A percentile compares a stretch with the other conserved stretches of the same genome.
phyloP scores from a whole-genome alignment of 2,113 vertebrate species.

The Mionectes macconnelli region DNA sequence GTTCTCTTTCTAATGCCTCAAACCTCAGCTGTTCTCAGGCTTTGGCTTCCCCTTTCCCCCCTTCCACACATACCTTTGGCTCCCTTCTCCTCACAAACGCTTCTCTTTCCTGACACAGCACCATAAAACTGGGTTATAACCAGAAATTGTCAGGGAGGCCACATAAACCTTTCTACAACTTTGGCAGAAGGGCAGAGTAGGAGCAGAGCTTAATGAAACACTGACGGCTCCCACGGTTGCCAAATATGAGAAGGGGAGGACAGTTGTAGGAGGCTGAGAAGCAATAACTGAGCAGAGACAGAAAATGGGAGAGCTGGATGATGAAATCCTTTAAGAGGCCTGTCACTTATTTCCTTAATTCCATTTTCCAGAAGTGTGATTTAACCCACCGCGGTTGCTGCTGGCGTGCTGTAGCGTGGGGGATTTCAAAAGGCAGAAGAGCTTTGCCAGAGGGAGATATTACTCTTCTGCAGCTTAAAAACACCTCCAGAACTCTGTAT shows the following conservation, averaged over 20 bases:
- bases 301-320: background rate
- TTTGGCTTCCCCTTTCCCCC: background rate
- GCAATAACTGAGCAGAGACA: background rate
- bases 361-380: background rate
- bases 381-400: background rate
- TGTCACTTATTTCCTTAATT: constrained; percentile 17
- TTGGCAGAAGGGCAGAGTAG: background rate
- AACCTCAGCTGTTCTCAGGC: background rate
- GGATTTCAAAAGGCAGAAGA: background rate
- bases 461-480: background rate
- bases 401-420: background rate
- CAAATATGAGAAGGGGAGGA: constrained; percentile 28
- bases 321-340: constrained; percentile 15
- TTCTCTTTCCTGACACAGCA: constrained; percentile 33
- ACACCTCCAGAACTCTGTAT: background rate
- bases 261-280: background rate
- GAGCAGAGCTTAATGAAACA: constrained; percentile 17
- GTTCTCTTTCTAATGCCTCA: background rate
- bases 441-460: background rate
- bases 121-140: constrained; percentile 9
- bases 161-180: constrained; percentile 30
- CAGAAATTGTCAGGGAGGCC: constrained; percentile 15
- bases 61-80: constrained; percentile 1
- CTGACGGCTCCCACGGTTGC: background rate
- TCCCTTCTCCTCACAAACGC: background rate